A percentile compares a stretch with the other conserved stretches of the same genome.
Conservation (phyloP, 2,888 invertebrate genomes). For the Rhingia rostrata region DNA sequence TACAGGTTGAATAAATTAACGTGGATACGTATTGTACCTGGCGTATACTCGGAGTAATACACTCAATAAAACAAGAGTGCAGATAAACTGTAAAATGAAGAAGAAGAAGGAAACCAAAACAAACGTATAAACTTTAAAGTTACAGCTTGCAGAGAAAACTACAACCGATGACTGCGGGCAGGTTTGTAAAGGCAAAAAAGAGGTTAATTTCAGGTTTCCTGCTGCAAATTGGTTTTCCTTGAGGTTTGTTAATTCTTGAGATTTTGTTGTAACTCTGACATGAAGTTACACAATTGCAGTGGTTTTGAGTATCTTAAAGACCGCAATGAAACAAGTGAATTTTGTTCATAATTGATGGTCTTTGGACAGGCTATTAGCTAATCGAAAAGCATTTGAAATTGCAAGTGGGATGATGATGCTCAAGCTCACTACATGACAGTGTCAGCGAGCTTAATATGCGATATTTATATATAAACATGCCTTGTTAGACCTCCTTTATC, state of each 20-base stretch:
- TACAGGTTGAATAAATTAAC: conserved; percentile 46
- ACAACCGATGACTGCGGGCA: background rate
- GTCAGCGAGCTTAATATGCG: no score
- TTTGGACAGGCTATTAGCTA: no score
- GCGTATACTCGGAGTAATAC: conserved; percentile 10
- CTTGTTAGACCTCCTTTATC: no score
- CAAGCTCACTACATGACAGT: no score
- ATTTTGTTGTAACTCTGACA: background rate
- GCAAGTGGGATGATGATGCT: no score
- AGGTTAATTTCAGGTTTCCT: conserved; percentile 55
- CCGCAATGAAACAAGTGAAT: background rate
- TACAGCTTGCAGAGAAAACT: conserved; percentile 6
- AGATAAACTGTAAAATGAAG: conserved; percentile 9
- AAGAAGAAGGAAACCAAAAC: background rate
- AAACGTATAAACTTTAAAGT: conserved; percentile 47
- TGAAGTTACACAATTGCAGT: conserved; percentile 33
- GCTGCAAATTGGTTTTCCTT: conserved; percentile 42
- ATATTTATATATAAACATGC: no score
- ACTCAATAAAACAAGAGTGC: conserved; percentile 20
- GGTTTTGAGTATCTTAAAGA: conserved; percentile 2
- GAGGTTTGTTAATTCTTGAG: background rate
- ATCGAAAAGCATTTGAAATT: no score
- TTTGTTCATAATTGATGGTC: background rate
- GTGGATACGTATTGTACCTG: conserved; percentile 5
- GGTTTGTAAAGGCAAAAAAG: conserved; percentile 2